These are phyloP conservation scores for Yponomeuta malinellus DNA, from an alignment of 2,888 invertebrate genomes.

Conservation along the genomic window DNA sequence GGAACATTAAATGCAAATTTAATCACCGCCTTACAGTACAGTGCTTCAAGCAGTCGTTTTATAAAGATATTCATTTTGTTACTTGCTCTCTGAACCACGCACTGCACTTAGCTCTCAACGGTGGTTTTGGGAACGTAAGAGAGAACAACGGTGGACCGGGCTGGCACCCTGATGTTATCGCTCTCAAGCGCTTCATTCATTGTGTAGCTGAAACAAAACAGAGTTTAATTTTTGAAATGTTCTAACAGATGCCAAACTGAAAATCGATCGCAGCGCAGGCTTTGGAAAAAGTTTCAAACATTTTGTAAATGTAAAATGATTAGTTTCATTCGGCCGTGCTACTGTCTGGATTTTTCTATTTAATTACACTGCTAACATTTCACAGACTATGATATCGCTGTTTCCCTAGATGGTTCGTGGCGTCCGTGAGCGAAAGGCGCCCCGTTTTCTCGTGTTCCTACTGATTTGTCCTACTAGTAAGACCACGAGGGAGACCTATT, in stretches of 20 bases:
- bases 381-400: no score
- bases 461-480: no score
- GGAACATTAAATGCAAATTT: conserved; percentile 9
- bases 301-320: no score
- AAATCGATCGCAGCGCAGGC: neutral
- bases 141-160: conserved; percentile 79
- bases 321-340: no score
- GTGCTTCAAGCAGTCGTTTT: neutral
- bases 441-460: no score
- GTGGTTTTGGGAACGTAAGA: conserved; percentile 79
- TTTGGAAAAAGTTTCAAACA: no score
- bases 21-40: neutral
- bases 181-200: conserved; percentile 50
- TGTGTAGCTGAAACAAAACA: conserved; percentile 72
- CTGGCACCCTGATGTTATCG: conserved; percentile 74
- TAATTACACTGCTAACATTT: no score
- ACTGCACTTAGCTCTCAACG: conserved; percentile 34
- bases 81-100: neutral
- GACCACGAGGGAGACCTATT: no score
- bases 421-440: no score
- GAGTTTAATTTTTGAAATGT: neutral
- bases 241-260: neutral
- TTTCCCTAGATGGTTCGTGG: no score
- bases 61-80: neutral
- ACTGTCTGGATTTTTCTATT: no score